Percentiles rank a stretch among this genome's conserved stretches.
Conservation (phyloP, 1,140 invertebrate species). For the Luehdorfia chinensis region DNA sequence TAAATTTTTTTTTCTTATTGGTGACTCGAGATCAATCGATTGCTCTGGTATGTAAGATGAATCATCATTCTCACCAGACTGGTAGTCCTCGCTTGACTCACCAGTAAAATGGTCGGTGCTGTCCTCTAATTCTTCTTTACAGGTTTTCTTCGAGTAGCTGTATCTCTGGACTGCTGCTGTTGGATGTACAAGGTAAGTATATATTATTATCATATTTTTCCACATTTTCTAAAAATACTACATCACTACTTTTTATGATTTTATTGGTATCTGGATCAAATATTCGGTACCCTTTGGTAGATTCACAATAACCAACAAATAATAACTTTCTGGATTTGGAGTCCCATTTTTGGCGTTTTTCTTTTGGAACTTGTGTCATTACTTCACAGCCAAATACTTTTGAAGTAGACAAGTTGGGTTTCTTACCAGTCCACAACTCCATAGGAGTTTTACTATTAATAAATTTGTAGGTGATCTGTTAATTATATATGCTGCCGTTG, state of each 20-base stretch:
- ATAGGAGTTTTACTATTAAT: background rate
- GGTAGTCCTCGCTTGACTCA: conserved; percentile 12
- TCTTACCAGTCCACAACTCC: background rate
- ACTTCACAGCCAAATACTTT: no score
- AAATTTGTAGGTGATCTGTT: background rate
- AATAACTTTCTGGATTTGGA: background rate
- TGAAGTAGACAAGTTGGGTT: background rate
- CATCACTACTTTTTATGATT: conserved; percentile 34
- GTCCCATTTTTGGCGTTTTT: no score
- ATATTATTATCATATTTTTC: conserved; percentile 24
- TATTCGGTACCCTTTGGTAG: conserved; percentile 26
- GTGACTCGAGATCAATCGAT: background rate
- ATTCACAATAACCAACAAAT: conserved; percentile 31
- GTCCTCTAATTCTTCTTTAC: conserved; percentile 1
- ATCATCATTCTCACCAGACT: conserved; percentile 14
- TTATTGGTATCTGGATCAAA: conserved; percentile 22
- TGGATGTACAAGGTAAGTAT: conserved; percentile 18
- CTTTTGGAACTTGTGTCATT: no score
- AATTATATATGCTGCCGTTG: no score
- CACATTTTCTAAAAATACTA: conserved; percentile 28
- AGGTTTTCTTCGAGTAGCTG: background rate
- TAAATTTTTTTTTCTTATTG: conserved; percentile 5
- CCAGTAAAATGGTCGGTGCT: background rate
- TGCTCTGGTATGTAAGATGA: conserved; percentile 6
- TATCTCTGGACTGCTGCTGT: background rate